Evolutionary conservation across 1,140 invertebrate species (phyloP), one percentile per base, ranked within the genome.

Genomic region (Drosophila bipectinata): DNA sequence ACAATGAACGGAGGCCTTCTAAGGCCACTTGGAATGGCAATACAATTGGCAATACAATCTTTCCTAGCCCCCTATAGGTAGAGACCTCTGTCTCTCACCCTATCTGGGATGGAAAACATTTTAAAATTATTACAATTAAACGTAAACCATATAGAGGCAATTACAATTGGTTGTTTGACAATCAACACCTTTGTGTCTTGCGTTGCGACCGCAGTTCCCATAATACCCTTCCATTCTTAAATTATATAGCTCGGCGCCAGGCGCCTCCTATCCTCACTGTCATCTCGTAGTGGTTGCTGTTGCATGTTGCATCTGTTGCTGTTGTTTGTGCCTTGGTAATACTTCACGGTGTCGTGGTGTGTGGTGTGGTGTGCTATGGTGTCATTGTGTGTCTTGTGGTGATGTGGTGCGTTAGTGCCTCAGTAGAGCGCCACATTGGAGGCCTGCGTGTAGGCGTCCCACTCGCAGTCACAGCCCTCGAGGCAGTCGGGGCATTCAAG

Each of bases 381-480:
- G 55, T 32, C 32, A 9, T 32, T 10, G 32, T 32, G 32, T 32
- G 9, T 32, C 53, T 32, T 72, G 41, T 48, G 15, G 45, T 71
- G 30, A 56, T 62, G 47, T 79, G 57, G 58, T 34, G 56, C 18
- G 10, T 24, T 6, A 18, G n/a, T 37, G 52, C 49, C 52, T 90
- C 59, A 90, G 73, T 90, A 90, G 57, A 81, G 79, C 55, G 88
- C 88, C 68, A 87, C 81, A 66, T 87, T 91, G 62, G 82, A 82
- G 58, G 84, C 90, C 63, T 90, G 79, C 60, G 90, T 91, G 48
- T 91, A 91, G 55, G 89, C 89, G 71, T 92, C 91, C 83, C 90
- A 92, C 75, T 92, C 91, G 68, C 91, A 92, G 74, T 91, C 91
- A 69, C 91, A 92, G 72, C 87, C 91, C 77, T 92, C 91, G 53